Evolutionary conservation across 2,113 vertebrate genomes (phyloP).

Genomic region (Copsychus sechellarum): DNA sequence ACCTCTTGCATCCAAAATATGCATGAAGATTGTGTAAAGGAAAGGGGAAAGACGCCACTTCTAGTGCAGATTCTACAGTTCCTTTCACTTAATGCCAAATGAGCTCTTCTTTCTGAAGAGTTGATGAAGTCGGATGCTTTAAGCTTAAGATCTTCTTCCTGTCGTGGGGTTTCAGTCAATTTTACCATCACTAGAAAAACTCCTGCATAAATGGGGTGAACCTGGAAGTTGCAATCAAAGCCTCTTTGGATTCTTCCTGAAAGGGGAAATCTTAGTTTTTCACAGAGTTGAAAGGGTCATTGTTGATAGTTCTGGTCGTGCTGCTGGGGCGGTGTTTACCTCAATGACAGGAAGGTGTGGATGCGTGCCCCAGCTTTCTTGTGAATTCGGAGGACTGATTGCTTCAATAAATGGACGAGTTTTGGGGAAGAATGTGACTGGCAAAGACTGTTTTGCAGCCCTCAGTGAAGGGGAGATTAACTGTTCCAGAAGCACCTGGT

Average conservation of each 20-base stretch:
- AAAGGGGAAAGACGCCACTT: background rate
- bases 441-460: background rate
- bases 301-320: background rate
- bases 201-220: background rate
- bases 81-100: background rate
- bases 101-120: background rate
- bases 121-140: background rate
- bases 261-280: background rate
- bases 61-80: background rate
- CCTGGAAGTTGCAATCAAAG: background rate
- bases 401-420: background rate
- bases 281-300: background rate
- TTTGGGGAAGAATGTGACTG: background rate
- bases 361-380: background rate
- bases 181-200: background rate
- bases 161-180: background rate
- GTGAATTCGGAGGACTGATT: background rate
- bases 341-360: background rate
- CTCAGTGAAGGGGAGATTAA: background rate
- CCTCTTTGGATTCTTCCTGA: background rate
- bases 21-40: background rate
- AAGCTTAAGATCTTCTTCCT: background rate
- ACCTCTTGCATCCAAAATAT: slow-evolving; percentile 10
- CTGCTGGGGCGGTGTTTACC: background rate
- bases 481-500: background rate